These are phyloP conservation scores for Cyclina sinensis DNA, from an alignment of 1,140 invertebrate genomes.

Conservation along the genomic window DNA sequence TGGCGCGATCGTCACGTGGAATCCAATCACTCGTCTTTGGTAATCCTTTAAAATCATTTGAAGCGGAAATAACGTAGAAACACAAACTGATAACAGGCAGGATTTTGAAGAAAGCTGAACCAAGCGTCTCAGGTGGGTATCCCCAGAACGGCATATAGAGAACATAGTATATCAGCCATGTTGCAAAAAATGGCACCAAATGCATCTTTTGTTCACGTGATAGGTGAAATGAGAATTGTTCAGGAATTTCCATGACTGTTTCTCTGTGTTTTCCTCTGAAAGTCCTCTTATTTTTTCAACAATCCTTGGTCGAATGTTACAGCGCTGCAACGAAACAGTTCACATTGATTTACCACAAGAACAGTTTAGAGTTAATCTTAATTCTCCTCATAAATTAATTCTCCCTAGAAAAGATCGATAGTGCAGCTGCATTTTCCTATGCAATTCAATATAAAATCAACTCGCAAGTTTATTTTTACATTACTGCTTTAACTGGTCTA, in stretches of 20 bases:
- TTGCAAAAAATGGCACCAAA: slow-evolving; percentile 64
- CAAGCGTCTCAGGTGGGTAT: slow-evolving; percentile 63
- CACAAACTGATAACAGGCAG: slow-evolving; percentile 64
- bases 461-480: not conserved
- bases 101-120: slow-evolving; percentile 66
- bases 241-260: slow-evolving; percentile 30
- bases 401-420: not conserved
- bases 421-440: not conserved
- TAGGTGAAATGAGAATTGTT: slow-evolving; percentile 21
- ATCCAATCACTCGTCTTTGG: slow-evolving; percentile 16
- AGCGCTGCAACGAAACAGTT: no score
- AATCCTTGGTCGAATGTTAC: no score
- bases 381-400: no score
- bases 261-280: not conserved
- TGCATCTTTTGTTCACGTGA: slow-evolving; percentile 31
- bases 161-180: slow-evolving; percentile 61
- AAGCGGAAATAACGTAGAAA: slow-evolving; percentile 44
- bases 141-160: slow-evolving; percentile 58
- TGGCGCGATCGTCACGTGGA: slow-evolving; percentile 32
- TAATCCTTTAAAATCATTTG: slow-evolving; percentile 30
- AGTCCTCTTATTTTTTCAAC: not conserved
- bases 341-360: no score
- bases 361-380: no score
- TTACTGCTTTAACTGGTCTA: no score
- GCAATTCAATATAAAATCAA: not conserved